Base-by-base conservation (phyloP, 2,888 invertebrate genomes). In the Cataglyphis livida region DNA sequence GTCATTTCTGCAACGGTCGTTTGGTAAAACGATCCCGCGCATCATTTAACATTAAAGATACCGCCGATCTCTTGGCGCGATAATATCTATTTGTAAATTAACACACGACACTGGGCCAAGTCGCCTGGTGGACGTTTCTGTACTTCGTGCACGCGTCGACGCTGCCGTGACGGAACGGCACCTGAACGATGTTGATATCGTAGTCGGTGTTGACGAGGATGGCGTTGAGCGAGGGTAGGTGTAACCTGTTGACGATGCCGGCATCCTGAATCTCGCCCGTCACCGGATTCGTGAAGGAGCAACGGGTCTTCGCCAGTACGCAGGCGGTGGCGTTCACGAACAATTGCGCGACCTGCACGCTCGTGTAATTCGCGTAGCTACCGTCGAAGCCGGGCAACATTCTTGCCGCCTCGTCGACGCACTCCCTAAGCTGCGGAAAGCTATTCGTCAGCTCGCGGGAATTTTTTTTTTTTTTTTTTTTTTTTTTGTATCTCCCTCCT, bases 291-390 rank as follows among this genome's bases (percentile, higher is more conserved):
- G 95, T 96, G 1, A 95, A 94, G 66, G 96, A 95, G 93, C 97
- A 97, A 76, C 97, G 95, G 1, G 96, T 94, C 90, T 95, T 96
- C 0, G 97, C 96, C 82, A 97, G 93, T 84, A 97, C 95, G 91
- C 97, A 97, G 12, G 96, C 96, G 3, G 96, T 96, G 48, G 96
- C 96, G 91, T 97, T 97, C 41, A 95, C 96, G 90, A 92, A 93
- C 12, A 94, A 87, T 87, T 93, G 92, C 9, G 92, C 89, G 62
- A 93, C 89, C 48, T 90, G 82, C 6, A 84, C 85, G 71, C 90
- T 88, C 74, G 91, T 90, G 15, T 54, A 54, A 15, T 54, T 57
- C 12, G 25, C 12, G 54, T 76, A 66, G 54, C 4, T 54, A n/a
- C 66, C 70, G 84, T 85, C 88, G 85, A 91, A 90, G 78, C 61